Evolutionary conservation across 2,797 vertebrate species (phyloP).

Genomic region (Pristis pectinata): DNA sequence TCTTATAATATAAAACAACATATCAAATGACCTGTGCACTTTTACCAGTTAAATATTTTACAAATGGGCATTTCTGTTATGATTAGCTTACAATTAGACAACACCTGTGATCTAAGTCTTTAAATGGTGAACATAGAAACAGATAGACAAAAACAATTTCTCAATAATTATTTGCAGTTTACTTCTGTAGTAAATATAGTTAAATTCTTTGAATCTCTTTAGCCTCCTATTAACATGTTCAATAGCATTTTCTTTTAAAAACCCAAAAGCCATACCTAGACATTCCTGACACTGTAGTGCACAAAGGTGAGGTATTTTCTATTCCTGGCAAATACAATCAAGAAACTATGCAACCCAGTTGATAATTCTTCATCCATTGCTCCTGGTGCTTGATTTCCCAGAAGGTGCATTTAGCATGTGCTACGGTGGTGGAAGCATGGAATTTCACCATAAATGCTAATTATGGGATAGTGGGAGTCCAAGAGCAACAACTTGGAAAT

Average conservation of each 20-base stretch:
- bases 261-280: neutral
- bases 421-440: neutral
- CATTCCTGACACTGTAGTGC: neutral
- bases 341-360: neutral
- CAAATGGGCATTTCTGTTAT: neutral
- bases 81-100: neutral
- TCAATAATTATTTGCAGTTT: neutral
- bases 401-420: neutral
- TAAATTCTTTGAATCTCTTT: neutral
- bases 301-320: neutral
- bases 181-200: neutral
- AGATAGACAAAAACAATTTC: neutral
- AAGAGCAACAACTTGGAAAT: neutral
- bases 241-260: neutral
- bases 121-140: neutral
- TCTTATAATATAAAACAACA: neutral
- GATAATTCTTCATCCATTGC: neutral
- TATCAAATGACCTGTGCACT: neutral
- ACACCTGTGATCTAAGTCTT: neutral
- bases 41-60: neutral
- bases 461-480: neutral
- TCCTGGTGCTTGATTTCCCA: neutral
- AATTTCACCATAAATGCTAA: neutral
- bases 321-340: neutral
- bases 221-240: neutral